phyloP scores from a whole-genome alignment of 1,140 invertebrate species.

The Drosophila melanica region DNA sequence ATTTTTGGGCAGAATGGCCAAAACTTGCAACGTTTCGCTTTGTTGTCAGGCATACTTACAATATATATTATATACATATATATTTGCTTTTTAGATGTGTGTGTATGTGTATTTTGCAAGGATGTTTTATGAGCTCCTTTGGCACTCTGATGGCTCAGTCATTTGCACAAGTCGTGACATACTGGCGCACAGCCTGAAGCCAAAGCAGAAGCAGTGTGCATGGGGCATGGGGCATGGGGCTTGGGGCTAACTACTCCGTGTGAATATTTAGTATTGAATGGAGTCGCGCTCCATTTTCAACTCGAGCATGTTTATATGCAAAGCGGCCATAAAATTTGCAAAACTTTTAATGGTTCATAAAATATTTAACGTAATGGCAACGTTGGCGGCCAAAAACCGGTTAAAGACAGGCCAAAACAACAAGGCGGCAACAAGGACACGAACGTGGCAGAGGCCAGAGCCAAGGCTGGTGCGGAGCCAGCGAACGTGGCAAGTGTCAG shows the following conservation, averaged over 20 bases:
- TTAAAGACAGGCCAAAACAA: conserved; percentile 69
- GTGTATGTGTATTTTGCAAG: conserved; percentile 25
- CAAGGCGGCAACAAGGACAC: conserved; percentile 14
- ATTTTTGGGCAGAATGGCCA: conserved; percentile 48
- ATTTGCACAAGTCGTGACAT: conserved; percentile 77
- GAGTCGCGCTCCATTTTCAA: conserved; percentile 29
- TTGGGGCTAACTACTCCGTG: background rate
- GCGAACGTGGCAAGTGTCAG: conserved; percentile 9
- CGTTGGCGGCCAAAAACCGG: conserved; percentile 57
- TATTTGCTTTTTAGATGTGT: conserved; percentile 26
- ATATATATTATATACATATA: conserved; percentile 10
- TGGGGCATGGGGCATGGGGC: background rate
- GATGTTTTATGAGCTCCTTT: conserved; percentile 77
- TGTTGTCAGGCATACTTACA: conserved; percentile 54
- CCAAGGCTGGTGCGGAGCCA: too few species aligned
- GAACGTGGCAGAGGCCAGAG: conserved; percentile 1
- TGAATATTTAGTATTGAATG: conserved; percentile 22
- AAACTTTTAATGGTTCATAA: conserved; percentile 83
- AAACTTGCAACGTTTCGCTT: conserved; percentile 59
- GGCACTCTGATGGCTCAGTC: conserved; percentile 78
- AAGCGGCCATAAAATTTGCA: conserved; percentile 80
- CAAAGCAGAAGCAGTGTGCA: background rate
- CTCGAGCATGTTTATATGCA: conserved; percentile 66
- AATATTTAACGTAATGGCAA: conserved; percentile 78
- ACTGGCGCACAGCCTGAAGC: conserved; percentile 56